These are phyloP conservation scores for Dione vanillae DNA, from an alignment of 2,888 invertebrate genomes.

Conservation along the genomic window DNA sequence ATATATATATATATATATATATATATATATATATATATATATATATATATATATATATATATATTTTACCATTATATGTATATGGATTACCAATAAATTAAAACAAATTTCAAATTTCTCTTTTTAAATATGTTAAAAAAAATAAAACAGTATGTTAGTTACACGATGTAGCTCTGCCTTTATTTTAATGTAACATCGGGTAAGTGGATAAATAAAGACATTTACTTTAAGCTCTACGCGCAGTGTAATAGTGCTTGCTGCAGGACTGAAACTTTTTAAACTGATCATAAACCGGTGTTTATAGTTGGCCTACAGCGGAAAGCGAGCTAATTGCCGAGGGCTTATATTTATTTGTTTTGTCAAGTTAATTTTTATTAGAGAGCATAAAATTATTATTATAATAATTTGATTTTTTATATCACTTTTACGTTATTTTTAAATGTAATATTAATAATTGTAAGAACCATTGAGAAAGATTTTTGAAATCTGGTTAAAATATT, in stretches of 20 bases:
- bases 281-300: conserved; percentile 43
- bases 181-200: conserved; percentile 37
- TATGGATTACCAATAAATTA: too few relatives aligned
- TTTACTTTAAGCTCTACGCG: conserved; percentile 39
- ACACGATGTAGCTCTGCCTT: conserved; percentile 23
- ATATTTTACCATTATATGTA: too few relatives aligned
- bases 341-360: conserved; percentile 30
- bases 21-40: too few relatives aligned
- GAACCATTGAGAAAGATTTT: too few relatives aligned
- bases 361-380: conserved; percentile 30
- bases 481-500: too few relatives aligned
- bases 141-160: background rate
- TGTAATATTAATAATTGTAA: background rate
- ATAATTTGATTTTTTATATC: background rate
- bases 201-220: conserved; percentile 44
- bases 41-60: too few relatives aligned
- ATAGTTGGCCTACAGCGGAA: conserved; percentile 39
- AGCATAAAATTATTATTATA: conserved; percentile 1
- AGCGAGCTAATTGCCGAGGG: conserved; percentile 38
- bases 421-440: background rate
- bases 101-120: too few relatives aligned
- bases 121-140: background rate
- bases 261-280: conserved; percentile 42
- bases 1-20: too few relatives aligned
- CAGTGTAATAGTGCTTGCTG: conserved; percentile 13